Conservation (phyloP, 2,797 vertebrate genomes). For the Phataginus tricuspis region DNA sequence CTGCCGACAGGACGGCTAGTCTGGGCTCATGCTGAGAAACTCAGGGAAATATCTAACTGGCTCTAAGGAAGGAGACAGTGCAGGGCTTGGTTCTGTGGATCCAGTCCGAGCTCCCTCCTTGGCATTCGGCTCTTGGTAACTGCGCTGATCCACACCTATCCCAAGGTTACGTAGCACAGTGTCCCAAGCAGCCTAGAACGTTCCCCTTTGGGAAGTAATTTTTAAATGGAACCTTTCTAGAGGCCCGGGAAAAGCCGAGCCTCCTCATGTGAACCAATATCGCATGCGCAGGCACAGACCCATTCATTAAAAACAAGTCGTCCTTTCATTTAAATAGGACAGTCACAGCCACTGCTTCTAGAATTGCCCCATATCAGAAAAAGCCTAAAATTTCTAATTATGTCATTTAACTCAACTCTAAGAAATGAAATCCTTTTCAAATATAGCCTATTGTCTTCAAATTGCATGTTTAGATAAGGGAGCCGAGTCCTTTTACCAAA, state of each 20-base stretch:
- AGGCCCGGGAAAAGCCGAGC: not conserved
- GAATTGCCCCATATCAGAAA: conserved; percentile 6
- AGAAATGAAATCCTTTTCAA: conserved; percentile 50
- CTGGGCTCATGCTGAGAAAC: not conserved
- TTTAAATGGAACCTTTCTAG: not conserved
- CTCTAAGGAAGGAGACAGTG: not conserved
- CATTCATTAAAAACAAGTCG: not conserved
- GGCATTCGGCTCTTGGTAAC: not conserved
- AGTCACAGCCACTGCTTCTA: conserved; percentile 41
- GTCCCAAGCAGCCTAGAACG: not conserved
- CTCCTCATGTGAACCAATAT: not conserved
- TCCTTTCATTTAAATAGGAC: not conserved
- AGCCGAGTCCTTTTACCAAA: conserved; percentile 35
- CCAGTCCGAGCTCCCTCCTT: not conserved
- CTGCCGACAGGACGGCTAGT: not conserved
- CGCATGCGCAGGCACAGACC: not conserved
- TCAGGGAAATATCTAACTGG: not conserved
- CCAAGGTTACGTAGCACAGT: not conserved
- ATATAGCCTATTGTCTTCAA: conserved; percentile 46
- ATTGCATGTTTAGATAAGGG: conserved; percentile 10
- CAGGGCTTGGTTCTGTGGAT: not conserved
- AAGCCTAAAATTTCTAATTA: conserved; percentile 49
- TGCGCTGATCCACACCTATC: not conserved
- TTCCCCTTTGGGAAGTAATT: not conserved
- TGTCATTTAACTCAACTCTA: conserved; percentile 31